Conservation (phyloP, 2,888 invertebrate species). For the Macrosoma leucophasiata region DNA sequence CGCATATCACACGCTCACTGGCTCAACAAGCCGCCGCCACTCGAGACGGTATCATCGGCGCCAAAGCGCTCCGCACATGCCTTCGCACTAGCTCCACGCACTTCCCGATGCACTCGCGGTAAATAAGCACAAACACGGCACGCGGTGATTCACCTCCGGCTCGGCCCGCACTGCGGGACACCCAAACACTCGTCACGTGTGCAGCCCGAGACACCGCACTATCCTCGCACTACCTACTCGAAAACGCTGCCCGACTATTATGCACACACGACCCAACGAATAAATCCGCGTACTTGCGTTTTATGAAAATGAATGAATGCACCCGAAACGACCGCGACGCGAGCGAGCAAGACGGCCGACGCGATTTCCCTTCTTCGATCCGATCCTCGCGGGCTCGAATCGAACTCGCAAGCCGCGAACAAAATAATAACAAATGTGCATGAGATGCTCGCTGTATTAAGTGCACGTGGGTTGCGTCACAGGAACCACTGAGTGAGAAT, state of each 20-base stretch:
- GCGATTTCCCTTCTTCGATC: conserved; percentile 58
- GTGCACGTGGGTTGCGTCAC: conserved; percentile 75
- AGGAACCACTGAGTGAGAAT: conserved; percentile 28
- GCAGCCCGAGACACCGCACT: conserved; percentile 49
- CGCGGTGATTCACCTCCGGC: conserved; percentile 70
- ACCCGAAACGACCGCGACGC: conserved; percentile 38
- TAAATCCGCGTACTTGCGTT: conserved; percentile 47
- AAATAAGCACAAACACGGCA: conserved; percentile 66
- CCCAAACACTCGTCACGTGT: conserved; percentile 71
- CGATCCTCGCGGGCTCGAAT: conserved; percentile 65
- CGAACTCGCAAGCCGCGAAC: conserved; percentile 79
- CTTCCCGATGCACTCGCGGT: conserved; percentile 67
- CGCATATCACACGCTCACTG: conserved; percentile 65
- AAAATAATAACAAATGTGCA: conserved; percentile 85
- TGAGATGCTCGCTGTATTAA: conserved; percentile 68
- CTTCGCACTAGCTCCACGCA: conserved; percentile 69
- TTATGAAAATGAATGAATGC: conserved; percentile 44
- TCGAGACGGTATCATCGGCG: conserved; percentile 68
- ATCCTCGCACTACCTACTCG: conserved; percentile 49
- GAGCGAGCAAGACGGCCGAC: conserved; percentile 55
- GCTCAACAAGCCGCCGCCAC: conserved; percentile 56
- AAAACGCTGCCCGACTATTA: conserved; percentile 50
- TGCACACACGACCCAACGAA: conserved; percentile 44
- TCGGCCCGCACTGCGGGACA: conserved; percentile 66
- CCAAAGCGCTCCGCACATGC: conserved; percentile 64